phyloP scores from a whole-genome alignment of 1,140 invertebrate genomes.

The Heliconius himera region DNA sequence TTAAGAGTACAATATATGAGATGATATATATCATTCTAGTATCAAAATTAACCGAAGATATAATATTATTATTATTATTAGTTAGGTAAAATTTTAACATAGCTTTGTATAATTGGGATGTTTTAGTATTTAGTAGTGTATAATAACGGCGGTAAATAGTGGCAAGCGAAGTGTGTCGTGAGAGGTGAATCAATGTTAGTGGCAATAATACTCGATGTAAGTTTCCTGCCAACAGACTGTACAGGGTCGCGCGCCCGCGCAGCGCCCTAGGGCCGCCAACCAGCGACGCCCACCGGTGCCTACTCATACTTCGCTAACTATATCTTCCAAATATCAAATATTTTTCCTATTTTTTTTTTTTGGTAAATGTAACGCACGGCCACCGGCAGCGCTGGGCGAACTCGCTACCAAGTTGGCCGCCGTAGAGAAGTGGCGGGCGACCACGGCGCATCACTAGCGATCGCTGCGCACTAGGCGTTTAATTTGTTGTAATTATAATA shows the following conservation, averaged over 20 bases:
- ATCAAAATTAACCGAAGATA: constrained; percentile 83
- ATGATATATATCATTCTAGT: constrained; percentile 83
- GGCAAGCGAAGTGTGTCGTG: constrained; percentile 76
- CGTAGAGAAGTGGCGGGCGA: constrained; percentile 12
- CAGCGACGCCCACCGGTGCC: constrained; percentile 19
- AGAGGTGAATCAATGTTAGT: constrained; percentile 69
- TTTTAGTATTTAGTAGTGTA: constrained; percentile 80
- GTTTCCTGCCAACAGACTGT: constrained; percentile 68
- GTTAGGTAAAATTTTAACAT: constrained; percentile 82
- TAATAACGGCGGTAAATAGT: constrained; percentile 78
- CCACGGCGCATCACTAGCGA: constrained; percentile 54
- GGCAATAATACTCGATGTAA: constrained; percentile 81
- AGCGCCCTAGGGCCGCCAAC: constrained; percentile 37
- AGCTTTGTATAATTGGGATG: constrained; percentile 82
- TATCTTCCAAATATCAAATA: background rate
- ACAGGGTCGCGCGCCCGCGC: constrained; percentile 53
- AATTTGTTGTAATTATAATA: constrained; percentile 82
- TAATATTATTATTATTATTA: constrained; percentile 79
- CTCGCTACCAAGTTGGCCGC: background rate
- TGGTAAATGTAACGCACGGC: background rate
- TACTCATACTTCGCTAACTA: background rate
- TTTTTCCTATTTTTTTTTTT: background rate
- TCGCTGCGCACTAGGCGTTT: constrained; percentile 77
- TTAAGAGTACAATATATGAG: constrained; percentile 83
- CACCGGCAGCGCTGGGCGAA: background rate